Evolutionary conservation across 1,140 invertebrate genomes (phyloP).

Genomic region (Aethina tumida): DNA sequence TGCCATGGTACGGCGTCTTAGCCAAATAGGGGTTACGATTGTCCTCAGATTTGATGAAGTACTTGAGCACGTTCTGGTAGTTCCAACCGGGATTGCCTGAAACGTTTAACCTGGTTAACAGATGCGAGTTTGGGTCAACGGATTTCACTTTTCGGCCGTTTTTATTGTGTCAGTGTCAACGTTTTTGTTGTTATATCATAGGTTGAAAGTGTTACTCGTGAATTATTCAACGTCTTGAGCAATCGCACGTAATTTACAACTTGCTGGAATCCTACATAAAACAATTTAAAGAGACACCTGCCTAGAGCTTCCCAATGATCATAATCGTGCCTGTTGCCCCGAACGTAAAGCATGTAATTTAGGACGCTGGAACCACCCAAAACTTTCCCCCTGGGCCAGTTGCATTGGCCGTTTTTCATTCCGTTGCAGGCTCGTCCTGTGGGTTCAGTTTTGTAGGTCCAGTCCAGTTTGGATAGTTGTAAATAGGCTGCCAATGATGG

Average conservation of each 20-base stretch:
- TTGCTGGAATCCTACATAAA: too few species aligned
- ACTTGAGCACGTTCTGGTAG: slow-evolving; percentile 77
- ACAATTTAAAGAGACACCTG: slow-evolving; percentile 9
- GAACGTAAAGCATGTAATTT: slow-evolving; percentile 93
- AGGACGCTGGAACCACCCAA: slow-evolving; percentile 83
- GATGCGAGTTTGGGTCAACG: too few species aligned
- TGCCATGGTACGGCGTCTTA: slow-evolving; percentile 59
- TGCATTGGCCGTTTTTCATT: slow-evolving; percentile 64
- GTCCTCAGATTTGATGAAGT: slow-evolving; percentile 85
- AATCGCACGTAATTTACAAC: too few species aligned
- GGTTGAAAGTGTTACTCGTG: too few species aligned
- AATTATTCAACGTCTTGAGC: too few species aligned
- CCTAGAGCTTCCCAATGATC: slow-evolving; percentile 82
- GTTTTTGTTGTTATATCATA: too few species aligned
- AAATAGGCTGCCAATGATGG: slow-evolving; percentile 79
- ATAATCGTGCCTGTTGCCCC: slow-evolving; percentile 77
- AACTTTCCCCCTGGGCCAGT: slow-evolving; percentile 77
- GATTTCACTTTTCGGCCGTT: too few species aligned
- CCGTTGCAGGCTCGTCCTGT: slow-evolving; percentile 67
- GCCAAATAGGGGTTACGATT: slow-evolving; percentile 74
- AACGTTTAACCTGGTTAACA: slow-evolving; percentile 5
- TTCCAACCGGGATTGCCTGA: slow-evolving; percentile 71
- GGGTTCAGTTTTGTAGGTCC: slow-evolving; percentile 85
- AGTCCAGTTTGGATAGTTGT: slow-evolving; percentile 80
- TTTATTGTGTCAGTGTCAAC: too few species aligned